Percentiles rank a stretch among this genome's conserved stretches.
These are phyloP conservation scores for Allolobophora icterica DNA, from an alignment of 2,888 invertebrate species.

Conservation along the genomic window DNA sequence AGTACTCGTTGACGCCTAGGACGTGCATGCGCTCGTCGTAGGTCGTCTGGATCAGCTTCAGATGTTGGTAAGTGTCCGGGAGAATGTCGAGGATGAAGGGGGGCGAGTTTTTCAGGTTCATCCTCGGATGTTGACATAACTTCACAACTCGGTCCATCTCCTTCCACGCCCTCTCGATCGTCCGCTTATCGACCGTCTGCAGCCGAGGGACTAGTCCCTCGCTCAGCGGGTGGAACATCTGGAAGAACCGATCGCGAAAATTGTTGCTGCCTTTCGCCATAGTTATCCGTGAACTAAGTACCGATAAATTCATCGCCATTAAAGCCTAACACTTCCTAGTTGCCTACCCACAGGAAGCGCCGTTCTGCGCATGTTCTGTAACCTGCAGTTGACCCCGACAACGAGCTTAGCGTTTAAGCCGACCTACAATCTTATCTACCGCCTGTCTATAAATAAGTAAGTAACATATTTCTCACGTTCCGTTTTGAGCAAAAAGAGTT, in stretches of 20 bases:
- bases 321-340: conserved; percentile 22
- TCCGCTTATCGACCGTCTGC: conserved; percentile 80
- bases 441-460: not conserved
- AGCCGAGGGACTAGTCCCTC: conserved; percentile 78
- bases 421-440: not conserved
- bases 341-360: not conserved
- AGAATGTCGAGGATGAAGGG: conserved; percentile 98
- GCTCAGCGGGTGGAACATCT: conserved; percentile 85
- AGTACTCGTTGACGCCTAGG: conserved; percentile 92
- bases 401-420: not conserved
- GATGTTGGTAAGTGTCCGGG: conserved; percentile 96
- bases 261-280: conserved; percentile 48
- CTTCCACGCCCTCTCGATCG: conserved; percentile 97
- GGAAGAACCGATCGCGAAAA: conserved; percentile 66
- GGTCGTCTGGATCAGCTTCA: conserved; percentile 91
- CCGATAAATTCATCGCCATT: conserved; percentile 19
- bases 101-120: conserved; percentile 98
- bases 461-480: not conserved
- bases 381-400: not conserved
- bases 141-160: conserved; percentile 98
- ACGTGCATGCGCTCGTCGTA: conserved; percentile 92
- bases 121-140: conserved; percentile 95
- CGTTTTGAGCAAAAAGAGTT: no score
- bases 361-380: conserved; percentile 7
- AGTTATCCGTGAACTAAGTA: conserved; percentile 13